Evolutionary conservation across 2,797 vertebrate genomes (phyloP), one percentile per base, ranked within the genome.

Genomic region (Podarcis siculus): DNA sequence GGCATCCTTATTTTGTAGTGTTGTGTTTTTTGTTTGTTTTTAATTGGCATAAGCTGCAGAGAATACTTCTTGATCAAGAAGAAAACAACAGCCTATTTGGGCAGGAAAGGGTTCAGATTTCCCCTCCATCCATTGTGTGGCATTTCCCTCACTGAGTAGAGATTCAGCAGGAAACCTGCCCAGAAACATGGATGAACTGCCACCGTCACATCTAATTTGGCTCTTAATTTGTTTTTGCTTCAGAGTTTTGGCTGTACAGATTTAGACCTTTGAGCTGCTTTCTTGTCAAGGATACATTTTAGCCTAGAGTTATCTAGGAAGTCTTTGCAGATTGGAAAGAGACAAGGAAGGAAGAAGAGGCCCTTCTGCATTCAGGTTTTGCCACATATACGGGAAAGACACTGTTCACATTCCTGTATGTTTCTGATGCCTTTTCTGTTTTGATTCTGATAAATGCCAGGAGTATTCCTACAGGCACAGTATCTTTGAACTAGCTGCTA

Each of bases 261-360:
- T 84, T 85, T 86, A 87, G 91, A 92, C 5, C 72, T 92, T 93
- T 90, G 82, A 6, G 37, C 64, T 90, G 55, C 1, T 83, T 27
- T 71, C 9, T 82, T 92, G 91, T 75, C 87, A 92, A 92, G 86
- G 32, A 83, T 86, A 35, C 67, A 49, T 69, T 78, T 79, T 49
- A 69, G 37, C 58, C 69, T 17, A 45, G 75, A 58, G 88, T 66
- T n/a, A 37, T 90, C 58, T 37, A 87, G 72, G 42, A 89, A 90
- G 42, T 76, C 89, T 35, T 79, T 30, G 85, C 82, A 87, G 30
- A 15, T 3, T 78, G 49, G 90, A 89, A 85, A 49, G 89, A 89
- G 88, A 78, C 67, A 76, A 55, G 3, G 27, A 21, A 45, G 39
- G 39, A 66, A 67, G 23, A 25, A n/a, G 23, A 84, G 23, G 25